Evolutionary conservation across 2,113 vertebrate genomes (phyloP).

Genomic region (Australoheros scitulus): DNA sequence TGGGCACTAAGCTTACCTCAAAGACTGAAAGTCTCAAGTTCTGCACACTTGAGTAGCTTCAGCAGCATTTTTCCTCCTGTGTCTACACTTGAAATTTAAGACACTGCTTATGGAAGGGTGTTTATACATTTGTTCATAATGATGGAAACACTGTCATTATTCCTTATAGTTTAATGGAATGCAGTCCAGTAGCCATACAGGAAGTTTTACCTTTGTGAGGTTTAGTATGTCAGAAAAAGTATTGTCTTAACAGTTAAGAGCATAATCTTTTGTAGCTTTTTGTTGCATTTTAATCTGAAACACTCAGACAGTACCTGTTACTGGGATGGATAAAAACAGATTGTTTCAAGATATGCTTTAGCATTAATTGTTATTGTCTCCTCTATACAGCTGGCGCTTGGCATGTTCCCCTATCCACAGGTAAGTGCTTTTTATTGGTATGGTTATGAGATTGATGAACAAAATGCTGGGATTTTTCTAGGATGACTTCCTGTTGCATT

Average conservation of each 20-base stretch:
- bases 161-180: background rate
- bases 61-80: constrained; percentile 13
- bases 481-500: background rate
- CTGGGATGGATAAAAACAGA: background rate
- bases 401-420: constrained; percentile 99
- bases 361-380: constrained; percentile 72
- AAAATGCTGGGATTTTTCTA: background rate
- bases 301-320: background rate
- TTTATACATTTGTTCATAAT: background rate
- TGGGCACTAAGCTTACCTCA: constrained; percentile 59
- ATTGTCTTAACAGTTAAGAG: too few species aligned
- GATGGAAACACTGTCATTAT: background rate
- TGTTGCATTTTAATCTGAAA: background rate
- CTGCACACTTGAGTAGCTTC: constrained; percentile 2
- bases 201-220: background rate
- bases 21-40: constrained; percentile 56
- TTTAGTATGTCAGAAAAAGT: background rate
- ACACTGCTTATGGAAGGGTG: background rate
- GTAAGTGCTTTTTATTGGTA: constrained; percentile 86
- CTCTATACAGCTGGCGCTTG: constrained; percentile 91
- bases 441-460: background rate
- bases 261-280: too few species aligned
- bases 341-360: background rate
- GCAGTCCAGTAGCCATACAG: background rate
- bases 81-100: background rate